Conservation (phyloP, 2,888 invertebrate species). For the Amblyteles armatorius region DNA sequence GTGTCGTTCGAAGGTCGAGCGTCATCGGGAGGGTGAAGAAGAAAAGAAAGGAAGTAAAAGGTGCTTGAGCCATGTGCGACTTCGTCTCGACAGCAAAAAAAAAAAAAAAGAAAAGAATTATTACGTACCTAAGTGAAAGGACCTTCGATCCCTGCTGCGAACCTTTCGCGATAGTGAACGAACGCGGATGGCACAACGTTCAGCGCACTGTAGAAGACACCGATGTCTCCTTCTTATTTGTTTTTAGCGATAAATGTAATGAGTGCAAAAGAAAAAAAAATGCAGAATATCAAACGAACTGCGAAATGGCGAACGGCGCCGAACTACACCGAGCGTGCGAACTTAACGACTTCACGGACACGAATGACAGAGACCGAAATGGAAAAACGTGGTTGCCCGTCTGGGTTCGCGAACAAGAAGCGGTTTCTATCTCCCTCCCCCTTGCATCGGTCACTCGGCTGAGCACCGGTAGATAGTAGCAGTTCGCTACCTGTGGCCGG, state of each 20-base stretch:
- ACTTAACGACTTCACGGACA: slow-evolving; percentile 52
- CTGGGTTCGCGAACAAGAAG: slow-evolving; percentile 8
- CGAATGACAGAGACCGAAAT: slow-evolving; percentile 49
- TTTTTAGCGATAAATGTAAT: not conserved
- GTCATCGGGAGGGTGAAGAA: slow-evolving; percentile 6
- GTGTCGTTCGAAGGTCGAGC: slow-evolving; percentile 11
- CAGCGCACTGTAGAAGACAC: not conserved
- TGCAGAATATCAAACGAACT: not conserved
- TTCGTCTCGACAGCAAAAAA: not conserved
- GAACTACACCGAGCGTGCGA: slow-evolving; percentile 15
- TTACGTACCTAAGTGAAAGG: slow-evolving; percentile 29
- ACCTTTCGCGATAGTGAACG: not conserved
- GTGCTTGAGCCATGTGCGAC: too few relatives aligned
- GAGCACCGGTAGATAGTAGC: slow-evolving; percentile 7
- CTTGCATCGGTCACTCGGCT: slow-evolving; percentile 30
- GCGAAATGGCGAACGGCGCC: not conserved
- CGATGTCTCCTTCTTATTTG: not conserved
- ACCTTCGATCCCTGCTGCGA: slow-evolving; percentile 7
- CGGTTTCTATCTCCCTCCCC: not conserved
- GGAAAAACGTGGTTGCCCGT: slow-evolving; percentile 31
- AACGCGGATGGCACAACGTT: not conserved
- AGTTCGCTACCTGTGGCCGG: slow-evolving; percentile 46
- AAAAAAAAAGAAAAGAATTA: not conserved
- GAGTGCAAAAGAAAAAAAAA: not conserved
- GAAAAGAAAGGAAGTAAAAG: not conserved